Evolutionary conservation across 1,140 invertebrate species (phyloP), one percentile per base, ranked within the genome.

Genomic region (Trissolcus basalis): DNA sequence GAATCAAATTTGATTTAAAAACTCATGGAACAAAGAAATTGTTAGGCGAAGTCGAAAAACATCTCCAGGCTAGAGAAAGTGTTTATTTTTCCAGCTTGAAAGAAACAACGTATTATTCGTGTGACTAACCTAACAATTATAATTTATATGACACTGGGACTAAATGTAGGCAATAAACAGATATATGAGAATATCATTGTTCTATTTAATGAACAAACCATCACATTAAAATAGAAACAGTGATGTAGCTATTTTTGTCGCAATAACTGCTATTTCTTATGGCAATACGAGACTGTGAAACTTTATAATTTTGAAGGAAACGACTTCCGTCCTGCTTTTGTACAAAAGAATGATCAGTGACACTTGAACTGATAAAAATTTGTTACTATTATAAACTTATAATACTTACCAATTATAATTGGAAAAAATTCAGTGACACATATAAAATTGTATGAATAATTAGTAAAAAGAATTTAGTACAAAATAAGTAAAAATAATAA

Each of bases 31-130:
- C 19, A 19, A 13, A 27, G 10, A 50, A 68, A 36, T 59, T 68
- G 12, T 47, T 54, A 27, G 41, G 0, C n/a, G 64, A 15, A 51
- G 15, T 68, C 41, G 48, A 58, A 51, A 58, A 68, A 44, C 33
- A 59, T 60, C 32, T 69, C 51, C 36, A 60, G 39, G 33, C 33
- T 9, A 35, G 65, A 39, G 65, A 69, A 69, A 69, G 55, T 54
- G 47, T 51, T 59, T 68, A 58, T 59, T 1, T 68, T 41, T 36
- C 35, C 9, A 47, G 55, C 33, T 43, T 54, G 16, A 50, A 56
- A 51, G 63, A 43, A 49, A 14, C 53, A 41, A 58, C 47, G 56
- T 67, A 56, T 67, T 67, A 50, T 16, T 36, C 58, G 11, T 67
- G 63, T 27, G 7, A 51, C 55, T 68, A 58, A 51, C 47, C 44